A percentile compares a stretch with the other conserved stretches of the same genome.
Evolutionary conservation across 2,888 invertebrate species (phyloP).

Genomic region (Lasioglossum calceatum): DNA sequence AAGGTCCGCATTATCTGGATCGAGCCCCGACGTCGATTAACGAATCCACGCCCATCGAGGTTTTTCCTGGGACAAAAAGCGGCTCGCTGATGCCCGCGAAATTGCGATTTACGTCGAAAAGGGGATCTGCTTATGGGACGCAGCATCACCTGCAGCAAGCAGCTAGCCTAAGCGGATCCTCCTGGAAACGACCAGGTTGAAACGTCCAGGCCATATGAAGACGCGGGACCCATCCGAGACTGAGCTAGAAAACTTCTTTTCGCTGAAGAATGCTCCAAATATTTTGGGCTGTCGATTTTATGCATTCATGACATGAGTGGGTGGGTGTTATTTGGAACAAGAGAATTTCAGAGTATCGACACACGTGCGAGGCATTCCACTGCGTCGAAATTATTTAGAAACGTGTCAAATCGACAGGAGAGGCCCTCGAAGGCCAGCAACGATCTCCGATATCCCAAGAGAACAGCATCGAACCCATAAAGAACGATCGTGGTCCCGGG

Average conservation of each 20-base stretch:
- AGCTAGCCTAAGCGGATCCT: not conserved
- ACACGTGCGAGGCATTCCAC: not conserved
- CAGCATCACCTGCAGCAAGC: not conserved
- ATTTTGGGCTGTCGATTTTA: not conserved
- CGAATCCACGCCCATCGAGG: slow-evolving; percentile 41
- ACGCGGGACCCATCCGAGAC: not conserved
- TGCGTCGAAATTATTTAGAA: not conserved
- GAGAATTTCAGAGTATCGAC: no score
- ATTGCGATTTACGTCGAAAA: slow-evolving; percentile 49
- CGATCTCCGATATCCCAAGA: not conserved
- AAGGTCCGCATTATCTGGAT: slow-evolving; percentile 25
- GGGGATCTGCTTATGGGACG: not conserved
- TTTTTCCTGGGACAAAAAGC: slow-evolving; percentile 39
- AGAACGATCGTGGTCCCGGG: not conserved
- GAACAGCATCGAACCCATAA: not conserved
- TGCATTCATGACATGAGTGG: no score
- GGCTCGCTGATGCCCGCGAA: slow-evolving; percentile 50
- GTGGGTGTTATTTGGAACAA: no score
- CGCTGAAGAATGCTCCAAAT: not conserved
- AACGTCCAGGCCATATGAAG: not conserved
- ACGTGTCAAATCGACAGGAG: not conserved
- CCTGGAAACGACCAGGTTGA: not conserved
- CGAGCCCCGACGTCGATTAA: slow-evolving; percentile 45
- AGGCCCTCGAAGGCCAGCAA: not conserved
- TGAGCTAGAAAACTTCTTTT: not conserved